These are phyloP conservation scores for Deroplatys truncata DNA, from an alignment of 2,888 invertebrate species.

Conservation along the genomic window DNA sequence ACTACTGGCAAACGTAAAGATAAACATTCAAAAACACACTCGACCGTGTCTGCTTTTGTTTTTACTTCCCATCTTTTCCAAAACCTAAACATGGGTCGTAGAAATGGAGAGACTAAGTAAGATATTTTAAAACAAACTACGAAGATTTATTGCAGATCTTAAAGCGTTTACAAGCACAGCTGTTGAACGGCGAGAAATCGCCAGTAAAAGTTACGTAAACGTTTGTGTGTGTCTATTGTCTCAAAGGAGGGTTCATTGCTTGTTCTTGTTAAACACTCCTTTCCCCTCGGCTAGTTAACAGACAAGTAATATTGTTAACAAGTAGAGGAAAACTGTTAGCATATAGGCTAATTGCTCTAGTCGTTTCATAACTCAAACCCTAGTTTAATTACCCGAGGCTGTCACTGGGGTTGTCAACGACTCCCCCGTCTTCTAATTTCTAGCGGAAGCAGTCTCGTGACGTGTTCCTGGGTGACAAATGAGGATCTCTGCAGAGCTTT, in stretches of 20 bases:
- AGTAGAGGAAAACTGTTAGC: not conserved
- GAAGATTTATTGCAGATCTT: too few species aligned
- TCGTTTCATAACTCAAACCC: slow-evolving; percentile 26
- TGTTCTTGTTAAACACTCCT: not conserved
- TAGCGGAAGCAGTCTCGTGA: not conserved
- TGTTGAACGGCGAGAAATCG: too few species aligned
- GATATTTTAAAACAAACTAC: too few species aligned
- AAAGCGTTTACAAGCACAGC: too few species aligned
- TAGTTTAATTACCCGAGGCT: slow-evolving; percentile 26
- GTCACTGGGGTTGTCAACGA: slow-evolving; percentile 25
- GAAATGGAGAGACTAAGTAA: too few species aligned
- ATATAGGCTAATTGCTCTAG: slow-evolving; percentile 7
- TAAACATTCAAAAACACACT: too few species aligned
- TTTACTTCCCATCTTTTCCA: too few species aligned
- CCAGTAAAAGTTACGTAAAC: too few species aligned
- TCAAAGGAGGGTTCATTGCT: not conserved
- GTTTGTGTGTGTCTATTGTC: too few species aligned
- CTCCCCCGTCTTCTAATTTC: not conserved
- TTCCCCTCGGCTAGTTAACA: not conserved
- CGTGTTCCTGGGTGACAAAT: not conserved
- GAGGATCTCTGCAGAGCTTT: not conserved
- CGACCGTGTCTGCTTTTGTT: too few species aligned
- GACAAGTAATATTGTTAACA: not conserved
- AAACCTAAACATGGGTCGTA: too few species aligned
- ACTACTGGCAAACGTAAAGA: too few species aligned